Percentiles rank a stretch among this genome's conserved stretches.
phyloP scores from a whole-genome alignment of 2,888 invertebrate genomes.

The Papilio demoleus region DNA sequence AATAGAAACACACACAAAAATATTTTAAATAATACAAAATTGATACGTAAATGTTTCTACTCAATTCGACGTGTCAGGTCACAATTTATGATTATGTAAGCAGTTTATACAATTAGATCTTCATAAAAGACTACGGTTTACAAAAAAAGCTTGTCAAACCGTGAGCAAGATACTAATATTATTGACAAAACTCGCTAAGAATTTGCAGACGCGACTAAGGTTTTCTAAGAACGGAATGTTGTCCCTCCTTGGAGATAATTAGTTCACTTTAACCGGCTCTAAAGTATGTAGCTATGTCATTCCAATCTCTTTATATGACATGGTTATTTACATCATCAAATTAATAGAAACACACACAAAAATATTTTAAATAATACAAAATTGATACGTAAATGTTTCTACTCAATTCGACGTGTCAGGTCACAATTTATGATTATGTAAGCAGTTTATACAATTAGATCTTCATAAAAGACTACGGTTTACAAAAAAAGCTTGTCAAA shows the following conservation, averaged over 20 bases:
- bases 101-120: not conserved
- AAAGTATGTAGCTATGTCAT: slow-evolving; percentile 1
- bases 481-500: slow-evolving; percentile 5
- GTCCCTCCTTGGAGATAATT: slow-evolving; percentile 23
- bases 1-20: too few species aligned
- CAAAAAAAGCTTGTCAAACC: slow-evolving; percentile 2
- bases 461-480: not conserved
- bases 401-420: not conserved
- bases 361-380: not conserved
- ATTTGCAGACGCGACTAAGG: slow-evolving; percentile 21
- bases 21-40: not conserved
- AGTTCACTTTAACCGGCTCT: slow-evolving; percentile 21
- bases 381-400: not conserved
- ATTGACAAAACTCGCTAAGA: slow-evolving; percentile 28
- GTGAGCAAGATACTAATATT: slow-evolving; percentile 15
- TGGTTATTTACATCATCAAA: too few species aligned
- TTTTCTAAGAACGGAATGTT: slow-evolving; percentile 21
- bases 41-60: not conserved
- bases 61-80: not conserved
- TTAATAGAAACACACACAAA: too few species aligned
- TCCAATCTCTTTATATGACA: slow-evolving; percentile 12
- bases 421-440: not conserved
- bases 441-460: not conserved
- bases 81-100: not conserved
- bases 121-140: not conserved